Conservation (phyloP, 2,888 invertebrate genomes). For the Xestia sexstrigata region DNA sequence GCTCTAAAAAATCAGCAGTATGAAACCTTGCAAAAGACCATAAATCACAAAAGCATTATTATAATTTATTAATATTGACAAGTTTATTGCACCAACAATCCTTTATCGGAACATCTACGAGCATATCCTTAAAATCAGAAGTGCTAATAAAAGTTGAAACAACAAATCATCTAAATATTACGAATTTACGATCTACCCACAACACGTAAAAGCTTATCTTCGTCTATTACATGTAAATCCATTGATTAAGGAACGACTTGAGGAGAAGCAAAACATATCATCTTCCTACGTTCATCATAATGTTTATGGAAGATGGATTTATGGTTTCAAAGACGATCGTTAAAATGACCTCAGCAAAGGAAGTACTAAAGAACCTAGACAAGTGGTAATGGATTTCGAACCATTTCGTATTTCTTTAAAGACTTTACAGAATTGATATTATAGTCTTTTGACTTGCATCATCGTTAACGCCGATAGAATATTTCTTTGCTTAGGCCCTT, state of each 20-base stretch:
- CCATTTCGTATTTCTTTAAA: no score
- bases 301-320: conserved; percentile 25
- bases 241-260: neutral
- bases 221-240: conserved; percentile 15
- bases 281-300: conserved; percentile 47
- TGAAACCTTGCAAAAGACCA: neutral
- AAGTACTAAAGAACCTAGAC: neutral
- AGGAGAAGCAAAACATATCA: conserved; percentile 33
- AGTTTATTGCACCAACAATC: conserved; percentile 1
- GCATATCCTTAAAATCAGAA: neutral
- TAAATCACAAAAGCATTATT: neutral
- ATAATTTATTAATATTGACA: neutral
- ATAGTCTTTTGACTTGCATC: no score
- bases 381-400: neutral
- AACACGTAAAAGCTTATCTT: conserved; percentile 30
- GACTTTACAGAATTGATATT: no score
- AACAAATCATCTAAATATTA: conserved; percentile 33
- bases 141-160: conserved; percentile 7
- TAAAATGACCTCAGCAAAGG: neutral
- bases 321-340: conserved; percentile 12
- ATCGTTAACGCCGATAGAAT: no score
- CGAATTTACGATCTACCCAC: conserved; percentile 39
- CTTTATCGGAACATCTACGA: neutral
- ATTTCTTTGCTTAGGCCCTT: no score
- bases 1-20: neutral